A percentile compares a stretch with the other conserved stretches of the same genome.
Evolutionary conservation across 2,113 vertebrate species (phyloP).

Genomic region (Origma solitaria): DNA sequence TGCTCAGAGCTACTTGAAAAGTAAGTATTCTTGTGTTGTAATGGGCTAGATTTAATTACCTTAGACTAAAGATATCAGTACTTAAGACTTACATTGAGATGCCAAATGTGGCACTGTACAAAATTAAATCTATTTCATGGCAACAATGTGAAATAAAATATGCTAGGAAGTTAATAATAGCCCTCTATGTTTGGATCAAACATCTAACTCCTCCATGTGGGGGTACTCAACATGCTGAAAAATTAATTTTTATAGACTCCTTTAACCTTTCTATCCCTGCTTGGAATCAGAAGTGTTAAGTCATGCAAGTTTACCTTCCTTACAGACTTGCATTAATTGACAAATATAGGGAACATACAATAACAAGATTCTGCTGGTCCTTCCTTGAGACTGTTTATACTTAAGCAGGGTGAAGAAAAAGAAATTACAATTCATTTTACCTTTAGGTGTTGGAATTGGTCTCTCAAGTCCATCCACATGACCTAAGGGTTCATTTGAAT

Average conservation of each 20-base stretch:
- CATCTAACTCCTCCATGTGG: neutral
- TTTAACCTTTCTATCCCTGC: neutral
- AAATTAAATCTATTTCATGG: neutral
- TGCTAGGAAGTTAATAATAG: neutral
- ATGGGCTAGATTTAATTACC: neutral
- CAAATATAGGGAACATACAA: neutral
- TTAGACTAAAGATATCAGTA: neutral
- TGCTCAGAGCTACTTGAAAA: neutral
- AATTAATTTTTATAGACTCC: neutral
- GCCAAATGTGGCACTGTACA: neutral
- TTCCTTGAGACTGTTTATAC: neutral
- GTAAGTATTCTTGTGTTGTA: neutral
- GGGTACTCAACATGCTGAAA: neutral
- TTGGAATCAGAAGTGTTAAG: neutral
- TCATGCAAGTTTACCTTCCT: neutral
- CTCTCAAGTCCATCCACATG: slow-evolving; percentile 73
- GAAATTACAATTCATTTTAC: slow-evolving; percentile 57
- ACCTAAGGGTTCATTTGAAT: slow-evolving; percentile 72
- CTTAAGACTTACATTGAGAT: neutral
- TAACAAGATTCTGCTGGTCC: neutral
- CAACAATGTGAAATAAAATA: neutral
- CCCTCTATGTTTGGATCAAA: neutral
- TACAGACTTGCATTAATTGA: neutral
- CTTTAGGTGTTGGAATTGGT: slow-evolving; percentile 79
- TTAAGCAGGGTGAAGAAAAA: neutral